Evolutionary conservation across 2,797 vertebrate species (phyloP).

Genomic region (Pseudocheirus occidentalis): DNA sequence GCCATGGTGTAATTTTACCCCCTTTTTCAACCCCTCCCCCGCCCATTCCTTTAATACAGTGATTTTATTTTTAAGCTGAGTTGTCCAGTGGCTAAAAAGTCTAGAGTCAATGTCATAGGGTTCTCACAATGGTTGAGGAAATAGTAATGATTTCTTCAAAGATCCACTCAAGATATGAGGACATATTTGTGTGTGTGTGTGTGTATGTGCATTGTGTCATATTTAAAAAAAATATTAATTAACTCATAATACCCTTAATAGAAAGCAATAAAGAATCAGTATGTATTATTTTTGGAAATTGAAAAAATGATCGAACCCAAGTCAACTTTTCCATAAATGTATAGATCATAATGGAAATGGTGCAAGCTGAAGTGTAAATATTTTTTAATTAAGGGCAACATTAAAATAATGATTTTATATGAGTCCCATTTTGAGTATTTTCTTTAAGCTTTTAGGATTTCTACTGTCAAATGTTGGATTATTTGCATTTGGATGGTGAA

Average conservation of each 20-base stretch:
- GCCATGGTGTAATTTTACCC: background rate
- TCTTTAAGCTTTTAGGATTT: constrained; percentile 40
- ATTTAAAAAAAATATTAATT: background rate
- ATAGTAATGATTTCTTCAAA: background rate
- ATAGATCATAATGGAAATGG: background rate
- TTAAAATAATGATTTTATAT: background rate
- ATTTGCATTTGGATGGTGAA: constrained; percentile 67
- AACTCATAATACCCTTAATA: constrained; percentile 12
- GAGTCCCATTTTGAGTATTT: background rate
- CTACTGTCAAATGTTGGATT: constrained; percentile 30
- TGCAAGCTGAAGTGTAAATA: background rate
- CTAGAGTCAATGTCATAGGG: constrained; percentile 3
- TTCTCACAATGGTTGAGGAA: background rate
- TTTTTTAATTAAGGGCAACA: background rate
- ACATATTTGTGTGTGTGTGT: background rate
- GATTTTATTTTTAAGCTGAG: background rate
- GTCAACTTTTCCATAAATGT: background rate
- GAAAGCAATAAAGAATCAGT: constrained; percentile 1
- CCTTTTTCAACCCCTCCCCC: background rate
- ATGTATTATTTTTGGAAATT: background rate
- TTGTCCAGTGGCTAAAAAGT: constrained; percentile 8
- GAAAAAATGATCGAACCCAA: background rate
- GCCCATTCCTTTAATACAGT: background rate
- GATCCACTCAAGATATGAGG: background rate
- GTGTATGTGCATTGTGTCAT: no score